Conservation (phyloP, 2,888 invertebrate species). For the Mactromeris polynyma region DNA sequence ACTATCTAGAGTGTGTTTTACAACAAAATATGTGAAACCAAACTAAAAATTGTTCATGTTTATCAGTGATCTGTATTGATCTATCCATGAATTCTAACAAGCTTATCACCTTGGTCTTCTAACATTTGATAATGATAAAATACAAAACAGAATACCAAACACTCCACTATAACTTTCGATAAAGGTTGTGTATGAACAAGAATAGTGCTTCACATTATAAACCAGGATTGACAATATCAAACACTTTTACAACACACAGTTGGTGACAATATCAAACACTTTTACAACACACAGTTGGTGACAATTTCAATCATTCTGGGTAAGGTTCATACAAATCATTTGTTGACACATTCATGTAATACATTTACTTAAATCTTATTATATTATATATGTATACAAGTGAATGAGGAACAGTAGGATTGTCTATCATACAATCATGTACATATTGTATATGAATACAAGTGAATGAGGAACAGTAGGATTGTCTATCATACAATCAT, state of each 20-base stretch:
- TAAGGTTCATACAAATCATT: too few relatives aligned
- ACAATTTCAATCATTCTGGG: background rate
- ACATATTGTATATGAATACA: too few relatives aligned
- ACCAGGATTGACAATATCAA: background rate
- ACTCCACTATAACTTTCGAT: background rate
- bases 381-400: too few relatives aligned
- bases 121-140: background rate
- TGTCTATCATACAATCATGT: too few relatives aligned
- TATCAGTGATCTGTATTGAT: slow-evolving; percentile 6
- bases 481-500: too few relatives aligned
- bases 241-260: background rate
- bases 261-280: background rate
- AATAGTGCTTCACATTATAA: background rate
- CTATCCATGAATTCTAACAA: slow-evolving; percentile 1
- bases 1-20: slow-evolving; percentile 3
- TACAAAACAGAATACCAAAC: slow-evolving; percentile 3
- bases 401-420: too few relatives aligned
- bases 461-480: too few relatives aligned
- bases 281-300: background rate
- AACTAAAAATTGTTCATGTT: slow-evolving; percentile 15
- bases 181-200: background rate
- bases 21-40: slow-evolving; percentile 4
- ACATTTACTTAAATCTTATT: too few relatives aligned
- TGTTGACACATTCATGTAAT: too few relatives aligned
- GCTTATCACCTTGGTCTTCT: background rate